These are phyloP conservation scores for Corbicula japonica DNA, from an alignment of 2,888 invertebrate species.

Conservation along the genomic window DNA sequence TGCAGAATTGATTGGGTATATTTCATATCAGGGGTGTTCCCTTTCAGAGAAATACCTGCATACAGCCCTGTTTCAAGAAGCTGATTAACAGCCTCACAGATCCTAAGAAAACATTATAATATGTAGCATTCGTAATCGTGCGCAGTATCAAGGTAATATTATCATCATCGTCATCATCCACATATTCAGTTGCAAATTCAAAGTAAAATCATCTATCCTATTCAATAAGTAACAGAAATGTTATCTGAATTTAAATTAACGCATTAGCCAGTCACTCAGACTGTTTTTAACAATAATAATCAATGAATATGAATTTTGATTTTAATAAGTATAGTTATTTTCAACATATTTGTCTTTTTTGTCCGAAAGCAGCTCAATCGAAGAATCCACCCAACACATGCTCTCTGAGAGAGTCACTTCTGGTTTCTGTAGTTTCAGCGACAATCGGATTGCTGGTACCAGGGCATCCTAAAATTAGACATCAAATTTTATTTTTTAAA, in stretches of 20 bases:
- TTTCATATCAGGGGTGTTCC: background rate
- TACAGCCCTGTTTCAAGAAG: background rate
- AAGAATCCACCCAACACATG: constrained; percentile 37
- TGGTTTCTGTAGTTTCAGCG: constrained; percentile 47
- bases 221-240: too few species aligned
- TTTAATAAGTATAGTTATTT: background rate
- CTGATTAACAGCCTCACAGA: background rate
- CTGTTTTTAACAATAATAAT: too few species aligned
- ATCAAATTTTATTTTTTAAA: background rate
- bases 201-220: too few species aligned
- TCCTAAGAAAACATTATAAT: background rate
- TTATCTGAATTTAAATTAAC: too few species aligned
- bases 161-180: too few species aligned
- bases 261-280: too few species aligned
- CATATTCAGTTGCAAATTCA: too few species aligned
- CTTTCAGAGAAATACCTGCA: constrained; percentile 3
- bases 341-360: constrained; percentile 1
- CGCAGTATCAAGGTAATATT: too few species aligned
- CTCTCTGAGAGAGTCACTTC: constrained; percentile 35
- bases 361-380: constrained; percentile 14
- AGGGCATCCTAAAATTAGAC: constrained; percentile 33
- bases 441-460: constrained; percentile 46
- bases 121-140: too few species aligned
- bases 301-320: too few species aligned
- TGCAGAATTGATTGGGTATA: too few species aligned